Conservation (phyloP, 2,888 invertebrate genomes). For the Oscheius onirici region DNA sequence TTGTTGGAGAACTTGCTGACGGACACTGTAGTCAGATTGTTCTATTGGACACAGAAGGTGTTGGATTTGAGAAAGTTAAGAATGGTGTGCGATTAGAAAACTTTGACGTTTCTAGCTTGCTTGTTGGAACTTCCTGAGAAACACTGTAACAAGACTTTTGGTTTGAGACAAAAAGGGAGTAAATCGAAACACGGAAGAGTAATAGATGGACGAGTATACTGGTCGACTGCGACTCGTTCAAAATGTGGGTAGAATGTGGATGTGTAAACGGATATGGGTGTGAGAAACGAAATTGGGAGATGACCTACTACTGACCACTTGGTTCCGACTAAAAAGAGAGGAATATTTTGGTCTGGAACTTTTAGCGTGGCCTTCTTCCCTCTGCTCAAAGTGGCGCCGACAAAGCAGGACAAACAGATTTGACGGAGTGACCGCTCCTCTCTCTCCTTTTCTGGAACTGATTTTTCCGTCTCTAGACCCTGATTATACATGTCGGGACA, state of each 20-base stretch:
- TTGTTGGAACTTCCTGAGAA: too few relatives aligned
- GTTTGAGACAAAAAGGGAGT: background rate
- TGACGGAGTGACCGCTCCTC: constrained; percentile 20
- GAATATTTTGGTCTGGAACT: background rate
- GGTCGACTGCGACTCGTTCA: background rate
- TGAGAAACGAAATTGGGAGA: background rate
- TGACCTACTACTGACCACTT: too few relatives aligned
- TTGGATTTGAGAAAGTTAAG: too few relatives aligned
- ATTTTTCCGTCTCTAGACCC: background rate
- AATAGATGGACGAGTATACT: background rate
- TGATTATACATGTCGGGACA: background rate
- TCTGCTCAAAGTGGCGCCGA: constrained; percentile 21
- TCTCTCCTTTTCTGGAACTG: background rate
- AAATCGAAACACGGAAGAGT: background rate
- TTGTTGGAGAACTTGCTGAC: too few relatives aligned
- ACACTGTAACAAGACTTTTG: too few relatives aligned
- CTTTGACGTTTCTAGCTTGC: too few relatives aligned
- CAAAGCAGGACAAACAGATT: constrained; percentile 25
- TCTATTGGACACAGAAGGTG: too few relatives aligned
- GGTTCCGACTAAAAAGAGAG: background rate
- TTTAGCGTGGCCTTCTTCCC: constrained; percentile 6
- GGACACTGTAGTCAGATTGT: too few relatives aligned
- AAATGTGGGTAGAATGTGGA: background rate
- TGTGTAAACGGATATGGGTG: background rate
- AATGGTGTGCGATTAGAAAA: too few relatives aligned